Evolutionary conservation across 2,113 vertebrate genomes (phyloP).

Genomic region (Nothocercus julius): DNA sequence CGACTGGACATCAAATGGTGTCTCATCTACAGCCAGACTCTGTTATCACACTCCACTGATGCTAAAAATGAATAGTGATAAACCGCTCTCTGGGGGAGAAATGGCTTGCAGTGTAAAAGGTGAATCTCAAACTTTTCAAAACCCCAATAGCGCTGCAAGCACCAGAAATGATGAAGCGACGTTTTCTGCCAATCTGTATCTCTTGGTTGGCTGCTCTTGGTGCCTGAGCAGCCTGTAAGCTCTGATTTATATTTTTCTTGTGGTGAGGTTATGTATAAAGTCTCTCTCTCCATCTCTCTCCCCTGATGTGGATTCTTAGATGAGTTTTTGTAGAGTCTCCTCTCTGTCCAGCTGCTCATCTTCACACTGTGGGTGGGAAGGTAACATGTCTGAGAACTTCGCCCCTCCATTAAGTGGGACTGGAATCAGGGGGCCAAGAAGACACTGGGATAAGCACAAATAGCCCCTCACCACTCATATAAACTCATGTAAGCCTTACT

Average conservation of each 20-base stretch:
- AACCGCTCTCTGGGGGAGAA: not conserved
- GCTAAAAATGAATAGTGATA: not conserved
- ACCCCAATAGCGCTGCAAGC: not conserved
- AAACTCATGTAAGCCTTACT: not conserved
- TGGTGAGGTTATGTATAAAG: not conserved
- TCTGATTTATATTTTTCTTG: not conserved
- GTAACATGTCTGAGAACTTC: not conserved
- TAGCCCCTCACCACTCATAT: not conserved
- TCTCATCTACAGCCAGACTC: conserved; percentile 2
- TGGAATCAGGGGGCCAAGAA: not conserved
- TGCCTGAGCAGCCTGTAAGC: not conserved
- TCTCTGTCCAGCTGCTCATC: not conserved
- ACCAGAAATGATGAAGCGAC: not conserved
- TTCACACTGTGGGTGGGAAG: not conserved
- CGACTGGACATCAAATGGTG: not conserved
- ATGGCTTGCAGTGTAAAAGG: not conserved
- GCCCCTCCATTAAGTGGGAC: not conserved
- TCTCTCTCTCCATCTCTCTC: not conserved
- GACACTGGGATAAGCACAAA: not conserved
- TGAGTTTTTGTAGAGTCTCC: not conserved
- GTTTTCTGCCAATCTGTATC: not conserved
- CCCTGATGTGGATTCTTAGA: not conserved
- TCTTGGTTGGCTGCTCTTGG: not conserved
- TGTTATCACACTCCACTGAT: not conserved
- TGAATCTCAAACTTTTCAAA: not conserved